Percentiles rank a stretch among this genome's conserved stretches.
Conservation (phyloP, 2,888 invertebrate species). For the Patella depressa region DNA sequence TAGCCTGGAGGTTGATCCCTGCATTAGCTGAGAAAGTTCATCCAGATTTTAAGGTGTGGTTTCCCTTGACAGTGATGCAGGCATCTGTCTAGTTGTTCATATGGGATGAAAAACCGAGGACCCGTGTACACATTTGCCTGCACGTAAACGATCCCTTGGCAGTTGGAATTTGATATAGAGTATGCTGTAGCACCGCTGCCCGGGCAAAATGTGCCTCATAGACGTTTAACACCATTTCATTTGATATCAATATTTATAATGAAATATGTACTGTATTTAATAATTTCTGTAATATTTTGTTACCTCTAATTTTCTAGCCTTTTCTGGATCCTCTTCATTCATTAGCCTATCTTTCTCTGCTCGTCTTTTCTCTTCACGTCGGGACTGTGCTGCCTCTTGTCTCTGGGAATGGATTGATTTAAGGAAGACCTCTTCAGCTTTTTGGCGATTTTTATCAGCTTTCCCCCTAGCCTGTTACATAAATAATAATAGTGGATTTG, state of each 20-base stretch:
- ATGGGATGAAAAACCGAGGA: too few relatives aligned
- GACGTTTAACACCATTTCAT: too few relatives aligned
- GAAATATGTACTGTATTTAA: too few relatives aligned
- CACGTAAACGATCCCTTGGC: too few relatives aligned
- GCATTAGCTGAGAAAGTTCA: not conserved
- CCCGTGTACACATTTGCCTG: too few relatives aligned
- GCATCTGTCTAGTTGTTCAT: too few relatives aligned
- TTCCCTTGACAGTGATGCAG: too few relatives aligned
- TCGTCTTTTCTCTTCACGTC: constrained; percentile 92
- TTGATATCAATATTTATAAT: too few relatives aligned
- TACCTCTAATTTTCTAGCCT: constrained; percentile 93
- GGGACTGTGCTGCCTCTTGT: constrained; percentile 94
- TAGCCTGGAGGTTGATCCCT: not conserved
- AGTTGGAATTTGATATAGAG: too few relatives aligned
- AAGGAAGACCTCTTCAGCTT: constrained; percentile 93
- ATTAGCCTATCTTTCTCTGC: constrained; percentile 94
- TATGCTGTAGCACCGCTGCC: too few relatives aligned
- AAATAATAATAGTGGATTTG: not conserved
- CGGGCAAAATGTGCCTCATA: too few relatives aligned
- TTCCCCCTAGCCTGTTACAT: constrained; percentile 82
- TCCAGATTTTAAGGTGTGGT: not conserved
- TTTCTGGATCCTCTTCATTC: constrained; percentile 94
- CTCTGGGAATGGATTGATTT: constrained; percentile 96
- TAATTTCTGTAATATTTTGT: constrained; percentile 2
- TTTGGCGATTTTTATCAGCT: constrained; percentile 93